Conservation (phyloP, 2,888 invertebrate species). For the Exephanes ischioxanthus region DNA sequence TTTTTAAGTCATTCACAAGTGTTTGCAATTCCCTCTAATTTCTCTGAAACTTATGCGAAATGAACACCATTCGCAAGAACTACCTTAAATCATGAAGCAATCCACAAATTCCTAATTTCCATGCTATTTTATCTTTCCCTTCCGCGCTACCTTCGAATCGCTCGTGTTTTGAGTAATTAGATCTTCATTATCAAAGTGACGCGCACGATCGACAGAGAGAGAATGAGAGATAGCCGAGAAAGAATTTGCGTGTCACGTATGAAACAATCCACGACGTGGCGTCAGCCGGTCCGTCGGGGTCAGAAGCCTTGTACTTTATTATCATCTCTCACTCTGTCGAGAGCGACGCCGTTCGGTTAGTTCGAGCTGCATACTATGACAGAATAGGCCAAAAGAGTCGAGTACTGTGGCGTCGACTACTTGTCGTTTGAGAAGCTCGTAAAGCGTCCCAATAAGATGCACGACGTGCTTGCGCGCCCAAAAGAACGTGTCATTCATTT, state of each 20-base stretch:
- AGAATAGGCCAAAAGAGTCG: slow-evolving; percentile 23
- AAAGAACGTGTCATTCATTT: slow-evolving; percentile 7
- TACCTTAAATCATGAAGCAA: too few relatives aligned
- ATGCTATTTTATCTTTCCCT: too few relatives aligned
- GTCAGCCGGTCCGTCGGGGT: slow-evolving; percentile 69
- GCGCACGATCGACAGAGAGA: slow-evolving; percentile 13
- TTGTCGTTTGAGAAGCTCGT: not conserved
- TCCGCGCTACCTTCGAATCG: not conserved
- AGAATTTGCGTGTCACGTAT: slow-evolving; percentile 62
- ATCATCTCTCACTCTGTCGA: slow-evolving; percentile 65
- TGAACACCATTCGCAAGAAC: too few relatives aligned
- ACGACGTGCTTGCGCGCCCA: not conserved
- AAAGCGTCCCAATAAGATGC: not conserved
- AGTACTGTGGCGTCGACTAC: not conserved
- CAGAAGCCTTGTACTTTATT: slow-evolving; percentile 76
- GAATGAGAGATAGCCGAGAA: slow-evolving; percentile 26
- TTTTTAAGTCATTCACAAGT: too few relatives aligned
- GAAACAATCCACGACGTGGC: slow-evolving; percentile 64
- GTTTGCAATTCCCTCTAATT: too few relatives aligned
- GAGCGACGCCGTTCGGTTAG: slow-evolving; percentile 54
- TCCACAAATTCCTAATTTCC: too few relatives aligned
- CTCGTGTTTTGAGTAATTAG: not conserved
- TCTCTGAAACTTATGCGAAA: too few relatives aligned
- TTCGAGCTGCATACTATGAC: slow-evolving; percentile 39
- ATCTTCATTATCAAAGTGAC: slow-evolving; percentile 5